Conservation (phyloP, 2,888 invertebrate genomes). For the Yponomeuta cagnagella region DNA sequence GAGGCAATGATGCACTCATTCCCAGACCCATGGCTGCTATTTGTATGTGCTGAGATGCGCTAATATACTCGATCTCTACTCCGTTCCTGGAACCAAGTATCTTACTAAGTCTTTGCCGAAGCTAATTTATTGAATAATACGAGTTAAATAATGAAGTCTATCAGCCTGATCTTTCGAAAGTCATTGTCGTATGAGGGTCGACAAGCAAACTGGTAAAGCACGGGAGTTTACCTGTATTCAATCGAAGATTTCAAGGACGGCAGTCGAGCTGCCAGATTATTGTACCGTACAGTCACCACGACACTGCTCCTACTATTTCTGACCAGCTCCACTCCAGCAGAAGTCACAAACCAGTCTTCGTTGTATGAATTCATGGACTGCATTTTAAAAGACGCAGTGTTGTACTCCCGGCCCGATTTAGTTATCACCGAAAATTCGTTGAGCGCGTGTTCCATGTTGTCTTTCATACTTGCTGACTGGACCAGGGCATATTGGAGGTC, state of each 20-base stretch:
- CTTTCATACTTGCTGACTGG: constrained; percentile 52
- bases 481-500: constrained; percentile 58
- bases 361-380: constrained; percentile 29
- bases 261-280: constrained; percentile 77
- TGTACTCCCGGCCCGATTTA: constrained; percentile 44
- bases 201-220: no score
- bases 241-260: constrained; percentile 77
- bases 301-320: constrained; percentile 47
- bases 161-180: no score
- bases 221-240: constrained; percentile 74
- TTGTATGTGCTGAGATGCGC: constrained; percentile 76
- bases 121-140: no score
- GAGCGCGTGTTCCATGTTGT: constrained; percentile 38
- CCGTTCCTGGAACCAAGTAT: constrained; percentile 69
- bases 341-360: constrained; percentile 54
- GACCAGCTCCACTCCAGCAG: constrained; percentile 53
- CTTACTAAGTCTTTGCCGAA: background rate
- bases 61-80: constrained; percentile 79
- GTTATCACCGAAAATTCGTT: constrained; percentile 52
- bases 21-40: constrained; percentile 42
- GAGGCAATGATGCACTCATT: constrained; percentile 52
- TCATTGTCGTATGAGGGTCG: no score
- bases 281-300: constrained; percentile 76
- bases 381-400: constrained; percentile 53
- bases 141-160: no score